Percentiles rank a stretch among this genome's conserved stretches.
Evolutionary conservation across 2,888 invertebrate species (phyloP).

Genomic region (Agriotes lineatus): DNA sequence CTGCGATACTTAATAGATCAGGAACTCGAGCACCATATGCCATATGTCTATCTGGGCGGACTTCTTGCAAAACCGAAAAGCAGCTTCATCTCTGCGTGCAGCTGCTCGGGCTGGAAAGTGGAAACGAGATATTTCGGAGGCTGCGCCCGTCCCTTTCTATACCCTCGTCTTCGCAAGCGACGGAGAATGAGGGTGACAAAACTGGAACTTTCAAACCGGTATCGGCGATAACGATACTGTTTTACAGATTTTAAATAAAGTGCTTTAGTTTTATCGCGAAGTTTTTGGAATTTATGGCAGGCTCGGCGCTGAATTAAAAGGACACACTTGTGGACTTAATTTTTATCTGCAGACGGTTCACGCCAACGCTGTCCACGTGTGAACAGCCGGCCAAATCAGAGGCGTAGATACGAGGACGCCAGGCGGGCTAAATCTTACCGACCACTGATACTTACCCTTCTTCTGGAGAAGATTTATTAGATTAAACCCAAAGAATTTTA

Average conservation of each 20-base stretch:
- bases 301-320: too few species aligned
- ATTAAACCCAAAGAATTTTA: too few species aligned
- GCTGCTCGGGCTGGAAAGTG: constrained; percentile 23
- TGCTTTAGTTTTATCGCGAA: constrained; percentile 10
- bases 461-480: too few species aligned
- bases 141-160: not conserved
- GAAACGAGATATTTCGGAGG: constrained; percentile 10
- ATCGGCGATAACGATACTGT: constrained; percentile 19
- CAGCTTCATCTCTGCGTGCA: constrained; percentile 29
- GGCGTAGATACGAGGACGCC: too few species aligned
- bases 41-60: constrained; percentile 32
- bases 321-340: not conserved
- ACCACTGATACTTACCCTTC: too few species aligned
- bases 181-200: not conserved
- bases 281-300: too few species aligned
- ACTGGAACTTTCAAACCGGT: constrained; percentile 11
- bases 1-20: constrained; percentile 37
- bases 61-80: constrained; percentile 32
- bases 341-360: too few species aligned
- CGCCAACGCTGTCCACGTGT: too few species aligned
- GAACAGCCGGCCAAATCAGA: too few species aligned
- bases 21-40: constrained; percentile 33
- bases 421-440: too few species aligned
- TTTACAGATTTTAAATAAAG: constrained; percentile 27
- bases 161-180: not conserved